Evolutionary conservation across 1,140 invertebrate genomes (phyloP), one percentile per base, ranked within the genome.

Genomic region (Ips nitidus): DNA sequence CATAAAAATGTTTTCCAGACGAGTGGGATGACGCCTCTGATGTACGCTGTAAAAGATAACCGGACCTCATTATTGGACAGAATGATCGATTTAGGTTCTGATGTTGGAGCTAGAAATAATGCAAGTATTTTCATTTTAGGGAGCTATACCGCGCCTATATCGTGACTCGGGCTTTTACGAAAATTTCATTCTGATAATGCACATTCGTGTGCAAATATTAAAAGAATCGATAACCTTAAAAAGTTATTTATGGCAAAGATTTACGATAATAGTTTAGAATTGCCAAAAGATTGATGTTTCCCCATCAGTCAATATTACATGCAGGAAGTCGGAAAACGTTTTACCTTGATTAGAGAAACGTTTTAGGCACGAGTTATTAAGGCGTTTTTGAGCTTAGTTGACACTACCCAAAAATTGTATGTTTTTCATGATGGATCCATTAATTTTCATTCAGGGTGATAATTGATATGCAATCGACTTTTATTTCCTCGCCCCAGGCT

Each of bases 1-100:
- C 36, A 8, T 55, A 55, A 55, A 55, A 55, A 55, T 55, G 52
- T 55, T 55, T 55, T 22, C 22, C 84, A 97, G 94, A 86, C 87
- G 42, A 95, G 90, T 45, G 94, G 94, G 52, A 93, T 95, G 89
- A 97, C 94, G 58, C 94, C 95, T 2, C 82, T 98, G 70, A 98
- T 98, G 94, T 92, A 92, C 77, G 94, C 94, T 1, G 94, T 96
- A 0, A 94, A 95, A 82, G 96, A 98, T 80, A 98, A 97, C 80
- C 87, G 92, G 73, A 91, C 93, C 2, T 89, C 90, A 8, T 88
- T 97, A 76, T 86, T 95, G 57, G 95, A 98, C 80, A 85, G 93
- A 58, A 88, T 98, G 80, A 89, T 97, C 66, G 95, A 98, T 64
- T 85, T 97, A 2, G 95, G 95, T 36, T 91, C 91, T n/a, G 93